Evolutionary conservation across 2,797 vertebrate species (phyloP), one percentile per base, ranked within the genome.

Genomic region (Tragopan temminckii): DNA sequence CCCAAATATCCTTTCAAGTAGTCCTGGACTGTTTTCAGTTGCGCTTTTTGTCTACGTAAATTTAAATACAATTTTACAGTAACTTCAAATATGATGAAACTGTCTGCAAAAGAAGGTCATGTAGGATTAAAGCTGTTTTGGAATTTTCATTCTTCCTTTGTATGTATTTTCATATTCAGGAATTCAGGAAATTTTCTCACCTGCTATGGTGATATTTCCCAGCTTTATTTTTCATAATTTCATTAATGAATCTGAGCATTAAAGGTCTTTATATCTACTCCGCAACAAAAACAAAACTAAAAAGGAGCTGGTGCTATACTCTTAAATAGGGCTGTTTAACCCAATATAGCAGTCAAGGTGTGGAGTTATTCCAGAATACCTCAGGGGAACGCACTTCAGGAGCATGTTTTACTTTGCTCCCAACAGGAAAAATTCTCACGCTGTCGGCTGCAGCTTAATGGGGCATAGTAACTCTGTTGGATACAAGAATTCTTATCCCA

Each of bases 341-440:
- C 76, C 88, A 95, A 93, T 93, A 64, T 68, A 38, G n/a, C 75
- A 78, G 68, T 33, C 55, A 29, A 57, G 66, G 53, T 87, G 71
- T 87, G 57, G 95, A 95, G 93, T 78, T 92, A 45, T 92, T 94
- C 92, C 92, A 94, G 93, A 95, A 50, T 55, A 14, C 27, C 80
- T 91, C 94, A 46, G 67, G 95, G 93, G 93, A 96, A 25, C 29
- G 8, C 29, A 4, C 52, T 88, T 55, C 58, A 58, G 89, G 80
- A 78, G 62, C 59, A 14, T 90, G 76, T 67, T 92, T 94, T 85
- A 53, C 85, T 89, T 93, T 88, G n/a, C 79, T 88, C 80, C 94
- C 87, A 66, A 92, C 50, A 53, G 52, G 66, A 75, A 43, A 62
- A 91, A 43, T 85, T 94, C 91, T 93, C 94, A 95, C 42, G 48